Evolutionary conservation across 2,113 vertebrate genomes (phyloP).

Genomic region (Tragelaphus strepsiceros): DNA sequence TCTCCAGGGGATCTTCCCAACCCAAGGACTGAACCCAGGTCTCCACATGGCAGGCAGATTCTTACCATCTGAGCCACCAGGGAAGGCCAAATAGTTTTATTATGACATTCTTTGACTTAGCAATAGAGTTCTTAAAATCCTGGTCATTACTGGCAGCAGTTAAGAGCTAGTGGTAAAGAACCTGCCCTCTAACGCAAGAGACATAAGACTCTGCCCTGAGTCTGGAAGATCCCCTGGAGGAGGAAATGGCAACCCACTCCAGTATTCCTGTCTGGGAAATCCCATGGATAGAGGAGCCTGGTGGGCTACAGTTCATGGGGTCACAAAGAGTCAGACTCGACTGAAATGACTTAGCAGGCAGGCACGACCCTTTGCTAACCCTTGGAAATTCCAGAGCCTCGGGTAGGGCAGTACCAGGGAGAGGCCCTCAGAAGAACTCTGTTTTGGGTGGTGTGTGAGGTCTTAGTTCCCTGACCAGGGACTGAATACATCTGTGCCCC

Average conservation of each 20-base stretch:
- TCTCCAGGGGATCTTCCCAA: background rate
- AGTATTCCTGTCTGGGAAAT: background rate
- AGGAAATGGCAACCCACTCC: background rate
- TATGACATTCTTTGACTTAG: background rate
- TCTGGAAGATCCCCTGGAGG: background rate
- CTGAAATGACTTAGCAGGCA: background rate
- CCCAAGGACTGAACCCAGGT: background rate
- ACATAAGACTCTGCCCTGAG: background rate
- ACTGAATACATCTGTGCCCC: background rate
- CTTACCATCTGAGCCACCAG: background rate
- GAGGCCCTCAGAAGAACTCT: background rate
- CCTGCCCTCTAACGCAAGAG: fast-evolving
- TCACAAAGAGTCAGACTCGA: background rate
- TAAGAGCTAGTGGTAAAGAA: background rate
- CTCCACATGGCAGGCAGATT: background rate
- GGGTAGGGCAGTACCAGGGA: fast-evolving
- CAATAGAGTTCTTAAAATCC: background rate
- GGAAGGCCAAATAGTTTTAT: background rate
- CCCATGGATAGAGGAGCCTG: background rate
- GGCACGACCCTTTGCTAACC: background rate
- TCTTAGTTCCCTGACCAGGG: background rate
- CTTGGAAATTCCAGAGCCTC: background rate
- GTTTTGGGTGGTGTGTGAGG: background rate
- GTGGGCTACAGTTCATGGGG: background rate
- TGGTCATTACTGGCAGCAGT: too few species aligned